Conservation (phyloP, 2,888 invertebrate genomes). For the Alsophila aescularia region DNA sequence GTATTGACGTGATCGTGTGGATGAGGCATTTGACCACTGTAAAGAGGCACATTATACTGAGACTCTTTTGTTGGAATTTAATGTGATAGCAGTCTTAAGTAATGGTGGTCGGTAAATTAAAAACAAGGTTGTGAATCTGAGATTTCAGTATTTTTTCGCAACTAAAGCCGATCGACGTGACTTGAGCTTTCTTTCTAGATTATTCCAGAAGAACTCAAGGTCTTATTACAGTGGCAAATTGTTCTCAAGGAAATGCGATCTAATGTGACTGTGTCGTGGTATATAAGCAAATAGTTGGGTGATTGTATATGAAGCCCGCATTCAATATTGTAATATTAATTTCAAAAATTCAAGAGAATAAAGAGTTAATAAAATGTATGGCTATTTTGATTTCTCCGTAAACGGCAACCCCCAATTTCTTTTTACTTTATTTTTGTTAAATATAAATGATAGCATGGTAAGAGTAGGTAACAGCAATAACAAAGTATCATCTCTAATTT, state of each 20-base stretch:
- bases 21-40: constrained; percentile 55
- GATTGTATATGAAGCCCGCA: constrained; percentile 83
- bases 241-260: constrained; percentile 57
- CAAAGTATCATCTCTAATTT: too few relatives aligned
- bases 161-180: constrained; percentile 32
- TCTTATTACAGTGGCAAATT: constrained; percentile 55
- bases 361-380: constrained; percentile 80
- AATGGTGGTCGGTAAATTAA: constrained; percentile 31
- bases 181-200: constrained; percentile 30
- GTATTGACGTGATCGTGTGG: constrained; percentile 68
- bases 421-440: neutral
- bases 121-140: constrained; percentile 41
- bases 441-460: too few relatives aligned
- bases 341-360: constrained; percentile 84
- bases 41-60: constrained; percentile 39
- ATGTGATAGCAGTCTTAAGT: constrained; percentile 32
- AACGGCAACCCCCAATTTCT: constrained; percentile 2
- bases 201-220: constrained; percentile 30
- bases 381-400: constrained; percentile 48
- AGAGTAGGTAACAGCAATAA: too few relatives aligned
- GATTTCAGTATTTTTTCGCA: constrained; percentile 36
- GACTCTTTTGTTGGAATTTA: constrained; percentile 34
- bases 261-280: constrained; percentile 81
- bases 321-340: constrained; percentile 85
- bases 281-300: constrained; percentile 83